Base-by-base conservation (phyloP, 2,797 vertebrate genomes). In the Nannoperca obscura region DNA sequence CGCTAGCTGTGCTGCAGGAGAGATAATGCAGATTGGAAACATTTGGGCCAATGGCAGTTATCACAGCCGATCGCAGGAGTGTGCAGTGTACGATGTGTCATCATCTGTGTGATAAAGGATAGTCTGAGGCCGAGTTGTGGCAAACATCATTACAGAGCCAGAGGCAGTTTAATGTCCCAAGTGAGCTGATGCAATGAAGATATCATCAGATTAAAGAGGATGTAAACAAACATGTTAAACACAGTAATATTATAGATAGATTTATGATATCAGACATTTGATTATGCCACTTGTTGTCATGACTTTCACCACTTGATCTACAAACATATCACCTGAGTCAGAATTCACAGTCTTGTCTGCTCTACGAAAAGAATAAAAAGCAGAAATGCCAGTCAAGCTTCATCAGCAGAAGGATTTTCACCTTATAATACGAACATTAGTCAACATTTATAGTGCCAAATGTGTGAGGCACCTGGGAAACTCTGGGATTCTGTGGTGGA, bases 191-290 rank as follows among this genome's bases (percentile, higher is more conserved):
- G 64, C 30, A 62, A 2, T 34, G 2, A 30, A 8, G 17, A 60
- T 27, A 7, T 40, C 5, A 34, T 63, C 19, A 14, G 3, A 38
- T 53, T 17, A 46, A 60, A 53, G 20, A 65, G 40, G 32, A 71
- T 42, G 13, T 38, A 70, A 52, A 53, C 40, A 60, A 49, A 66
- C 63, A 76, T 24, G 42, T 27, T 22, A 8, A 49, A 68, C 64
- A 46, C 42, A 30, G 24, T 57, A n/a, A 20, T 55, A 46, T 24
- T 4, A 44, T 14, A 20, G 11, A 47, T n/a, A 13, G 8, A 49
- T 57, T 40, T 22, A 32, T 59, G 20, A 63, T 46, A 27, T 64
- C 19, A 32, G 3, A 49, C 4, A 34, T 46, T 11, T 20, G 10
- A 34, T 30, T 62, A 27, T 42, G 59, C n/a, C 4, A 17, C 14